Evolutionary conservation across 2,888 invertebrate genomes (phyloP).

Genomic region (Trichogramma evanescens): DNA sequence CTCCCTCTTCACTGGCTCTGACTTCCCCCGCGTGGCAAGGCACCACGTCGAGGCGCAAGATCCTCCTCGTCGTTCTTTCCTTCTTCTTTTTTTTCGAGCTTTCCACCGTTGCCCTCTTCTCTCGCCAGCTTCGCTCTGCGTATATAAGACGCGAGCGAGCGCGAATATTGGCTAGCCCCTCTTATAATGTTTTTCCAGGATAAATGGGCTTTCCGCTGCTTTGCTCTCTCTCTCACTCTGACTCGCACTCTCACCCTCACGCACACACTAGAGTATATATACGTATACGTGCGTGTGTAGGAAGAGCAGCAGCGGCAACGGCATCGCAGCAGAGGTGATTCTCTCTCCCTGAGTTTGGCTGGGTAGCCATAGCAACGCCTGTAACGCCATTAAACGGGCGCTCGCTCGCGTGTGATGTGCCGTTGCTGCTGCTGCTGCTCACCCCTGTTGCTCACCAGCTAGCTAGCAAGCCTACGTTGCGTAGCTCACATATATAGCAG

Average conservation of each 20-base stretch:
- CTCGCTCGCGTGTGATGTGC: constrained; percentile 28
- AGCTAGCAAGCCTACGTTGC: background rate
- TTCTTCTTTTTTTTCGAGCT: no score
- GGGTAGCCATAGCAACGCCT: constrained; percentile 44
- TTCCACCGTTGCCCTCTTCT: background rate
- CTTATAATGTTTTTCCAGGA: constrained; percentile 47
- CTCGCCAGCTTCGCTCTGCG: background rate
- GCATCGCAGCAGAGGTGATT: constrained; percentile 28
- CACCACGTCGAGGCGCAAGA: no score
- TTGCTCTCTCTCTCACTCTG: background rate
- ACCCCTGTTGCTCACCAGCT: background rate
- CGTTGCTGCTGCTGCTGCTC: background rate
- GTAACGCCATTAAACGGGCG: constrained; percentile 46
- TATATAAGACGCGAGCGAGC: background rate
- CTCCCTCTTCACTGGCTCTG: background rate
- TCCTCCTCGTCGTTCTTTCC: no score
- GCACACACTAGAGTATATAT: no score
- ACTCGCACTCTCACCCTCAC: no score
- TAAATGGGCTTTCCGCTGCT: constrained; percentile 44
- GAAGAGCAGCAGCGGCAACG: background rate
- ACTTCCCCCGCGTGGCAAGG: no score
- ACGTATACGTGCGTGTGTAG: no score
- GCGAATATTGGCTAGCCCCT: constrained; percentile 30
- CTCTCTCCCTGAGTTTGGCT: constrained; percentile 37
- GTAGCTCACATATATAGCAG: no score